A percentile compares a stretch with the other conserved stretches of the same genome.
phyloP scores from a whole-genome alignment of 2,888 invertebrate species.

The Parnassius glacialis region DNA sequence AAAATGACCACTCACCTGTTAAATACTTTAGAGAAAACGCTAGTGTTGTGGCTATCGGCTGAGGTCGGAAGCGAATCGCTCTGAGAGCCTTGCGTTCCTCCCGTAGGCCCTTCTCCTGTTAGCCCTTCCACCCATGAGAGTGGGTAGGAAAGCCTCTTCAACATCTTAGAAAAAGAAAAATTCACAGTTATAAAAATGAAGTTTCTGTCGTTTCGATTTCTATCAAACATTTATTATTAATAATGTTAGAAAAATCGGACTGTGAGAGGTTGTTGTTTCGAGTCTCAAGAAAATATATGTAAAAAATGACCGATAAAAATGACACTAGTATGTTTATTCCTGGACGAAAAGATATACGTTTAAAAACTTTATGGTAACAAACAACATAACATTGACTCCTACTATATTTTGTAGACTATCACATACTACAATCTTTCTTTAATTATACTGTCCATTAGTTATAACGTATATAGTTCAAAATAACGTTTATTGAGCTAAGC shows the following conservation, averaged over 20 bases:
- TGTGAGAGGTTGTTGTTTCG: no score
- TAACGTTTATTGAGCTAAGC: no score
- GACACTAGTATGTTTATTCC: no score
- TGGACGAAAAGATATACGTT: not conserved
- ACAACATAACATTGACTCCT: not conserved
- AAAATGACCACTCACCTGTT: slow-evolving; percentile 84
- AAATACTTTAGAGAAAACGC: slow-evolving; percentile 95
- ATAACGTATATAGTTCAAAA: no score
- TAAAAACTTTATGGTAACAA: not conserved
- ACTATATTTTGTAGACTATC: not conserved
- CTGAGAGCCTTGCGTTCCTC: slow-evolving; percentile 67
- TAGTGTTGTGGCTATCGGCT: slow-evolving; percentile 83
- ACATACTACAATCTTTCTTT: no score
- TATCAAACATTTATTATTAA: no score
- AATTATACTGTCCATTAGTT: no score
- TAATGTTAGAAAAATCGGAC: no score
- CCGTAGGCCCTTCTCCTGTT: slow-evolving; percentile 86
- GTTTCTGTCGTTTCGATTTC: not conserved
- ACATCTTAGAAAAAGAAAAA: slow-evolving; percentile 83
- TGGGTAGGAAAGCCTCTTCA: slow-evolving; percentile 94
- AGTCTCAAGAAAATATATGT: no score
- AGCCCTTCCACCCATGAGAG: slow-evolving; percentile 95
- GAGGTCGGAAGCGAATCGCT: slow-evolving; percentile 80
- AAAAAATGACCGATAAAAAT: no score
- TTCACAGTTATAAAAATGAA: not conserved